Conservation (phyloP, 2,113 vertebrate genomes). For the Regulus satrapa region DNA sequence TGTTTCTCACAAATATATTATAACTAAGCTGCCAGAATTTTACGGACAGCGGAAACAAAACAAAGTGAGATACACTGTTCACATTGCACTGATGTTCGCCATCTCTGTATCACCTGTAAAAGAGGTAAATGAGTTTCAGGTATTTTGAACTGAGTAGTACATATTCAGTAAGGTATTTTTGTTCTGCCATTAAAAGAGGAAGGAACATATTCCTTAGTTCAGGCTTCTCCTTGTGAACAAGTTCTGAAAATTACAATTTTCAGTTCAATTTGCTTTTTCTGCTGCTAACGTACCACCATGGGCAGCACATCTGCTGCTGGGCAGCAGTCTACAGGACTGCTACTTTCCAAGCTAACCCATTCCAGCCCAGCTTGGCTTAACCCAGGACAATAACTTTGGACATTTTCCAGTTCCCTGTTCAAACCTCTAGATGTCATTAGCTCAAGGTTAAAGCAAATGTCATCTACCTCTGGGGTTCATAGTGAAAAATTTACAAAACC, state of each 20-base stretch:
- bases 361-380: background rate
- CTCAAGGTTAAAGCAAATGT: conserved; percentile 62
- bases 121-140: background rate
- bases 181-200: background rate
- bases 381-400: background rate
- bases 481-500: conserved; percentile 65
- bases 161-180: background rate
- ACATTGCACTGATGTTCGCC: background rate
- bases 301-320: too few relatives aligned
- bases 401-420: conserved; percentile 35
- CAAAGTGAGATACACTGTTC: background rate
- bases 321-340: background rate
- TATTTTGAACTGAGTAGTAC: background rate
- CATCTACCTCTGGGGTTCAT: conserved; percentile 33
- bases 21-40: background rate
- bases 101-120: background rate
- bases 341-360: background rate
- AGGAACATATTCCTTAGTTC: background rate
- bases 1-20: background rate
- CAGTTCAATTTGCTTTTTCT: background rate
- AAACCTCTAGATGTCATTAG: conserved; percentile 45
- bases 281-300: background rate
- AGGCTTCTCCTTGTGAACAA: background rate
- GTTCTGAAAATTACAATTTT: background rate
- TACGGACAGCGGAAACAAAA: background rate